These are phyloP conservation scores for Cyrtonyx montezumae DNA, from an alignment of 2,113 vertebrate species.

Conservation along the genomic window DNA sequence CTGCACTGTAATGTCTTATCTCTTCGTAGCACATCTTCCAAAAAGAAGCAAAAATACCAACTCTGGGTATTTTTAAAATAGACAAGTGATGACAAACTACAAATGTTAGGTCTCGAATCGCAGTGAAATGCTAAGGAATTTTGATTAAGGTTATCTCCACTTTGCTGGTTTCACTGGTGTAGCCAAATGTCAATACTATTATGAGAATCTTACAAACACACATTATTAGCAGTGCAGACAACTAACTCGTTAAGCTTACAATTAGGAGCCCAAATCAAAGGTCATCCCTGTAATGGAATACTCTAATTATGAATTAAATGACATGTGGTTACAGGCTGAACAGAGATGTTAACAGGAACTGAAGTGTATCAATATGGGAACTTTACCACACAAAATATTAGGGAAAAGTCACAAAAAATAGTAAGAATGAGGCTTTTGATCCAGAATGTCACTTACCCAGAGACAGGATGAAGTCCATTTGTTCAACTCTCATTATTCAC, in stretches of 20 bases:
- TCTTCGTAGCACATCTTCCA: background rate
- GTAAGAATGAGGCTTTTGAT: background rate
- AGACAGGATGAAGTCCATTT: background rate
- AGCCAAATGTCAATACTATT: constrained; percentile 66
- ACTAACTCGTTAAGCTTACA: background rate
- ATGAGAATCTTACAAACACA: background rate
- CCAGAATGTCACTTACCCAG: background rate
- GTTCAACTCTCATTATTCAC: background rate
- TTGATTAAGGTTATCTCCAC: constrained; percentile 66
- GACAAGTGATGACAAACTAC: constrained; percentile 67
- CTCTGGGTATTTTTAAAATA: constrained; percentile 14
- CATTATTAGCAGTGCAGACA: constrained; percentile 14
- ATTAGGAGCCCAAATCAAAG: constrained; percentile 4
- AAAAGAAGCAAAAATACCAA: background rate
- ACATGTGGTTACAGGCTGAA: background rate
- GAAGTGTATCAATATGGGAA: background rate
- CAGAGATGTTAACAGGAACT: background rate
- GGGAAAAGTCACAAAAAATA: background rate
- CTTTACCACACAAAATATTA: background rate
- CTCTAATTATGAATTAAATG: background rate
- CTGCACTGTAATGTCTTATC: background rate
- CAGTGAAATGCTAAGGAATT: constrained; percentile 3
- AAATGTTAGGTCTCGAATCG: constrained; percentile 47
- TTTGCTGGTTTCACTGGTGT: background rate
- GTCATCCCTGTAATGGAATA: background rate